phyloP scores from a whole-genome alignment of 2,113 vertebrate genomes.

The Amblyopsis rosae region DNA sequence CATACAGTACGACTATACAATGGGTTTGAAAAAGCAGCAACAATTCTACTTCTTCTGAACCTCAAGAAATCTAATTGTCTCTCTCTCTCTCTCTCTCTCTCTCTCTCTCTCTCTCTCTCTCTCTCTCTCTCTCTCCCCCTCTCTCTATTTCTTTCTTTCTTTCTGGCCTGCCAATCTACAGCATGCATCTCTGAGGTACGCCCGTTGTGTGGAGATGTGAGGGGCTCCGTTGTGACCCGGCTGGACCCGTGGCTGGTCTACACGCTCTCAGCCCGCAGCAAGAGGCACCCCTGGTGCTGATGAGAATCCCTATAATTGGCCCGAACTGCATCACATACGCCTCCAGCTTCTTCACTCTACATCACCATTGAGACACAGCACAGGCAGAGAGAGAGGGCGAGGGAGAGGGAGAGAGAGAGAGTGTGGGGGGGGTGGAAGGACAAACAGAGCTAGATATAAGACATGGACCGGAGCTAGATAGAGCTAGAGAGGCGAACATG shows the following conservation, averaged over 20 bases:
- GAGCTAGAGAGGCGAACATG: neutral
- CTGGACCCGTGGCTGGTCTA: conserved; percentile 66
- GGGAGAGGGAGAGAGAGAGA: neutral
- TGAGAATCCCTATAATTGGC: conserved; percentile 78
- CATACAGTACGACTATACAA: too few species aligned
- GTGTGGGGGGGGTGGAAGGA: neutral
- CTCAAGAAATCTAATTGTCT: neutral
- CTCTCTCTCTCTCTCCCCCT: neutral
- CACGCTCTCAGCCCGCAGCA: conserved; percentile 64
- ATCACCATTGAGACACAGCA: conserved; percentile 59
- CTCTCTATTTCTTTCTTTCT: conserved; percentile 20
- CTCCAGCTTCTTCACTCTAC: conserved; percentile 64
- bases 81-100: too few species aligned
- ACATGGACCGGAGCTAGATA: neutral
- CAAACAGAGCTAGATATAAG: neutral
- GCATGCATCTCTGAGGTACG: conserved; percentile 64
- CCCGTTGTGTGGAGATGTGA: conserved; percentile 66
- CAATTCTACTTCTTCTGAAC: too few species aligned
- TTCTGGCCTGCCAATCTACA: conserved; percentile 46
- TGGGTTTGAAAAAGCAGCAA: too few species aligned
- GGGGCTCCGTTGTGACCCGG: conserved; percentile 61
- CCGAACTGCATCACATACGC: conserved; percentile 68
- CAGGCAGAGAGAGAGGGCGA: conserved; percentile 36
- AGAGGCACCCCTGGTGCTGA: conserved; percentile 62
- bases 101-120: neutral